These are phyloP conservation scores for Leptinotarsa tumamoca DNA, from an alignment of 2,888 invertebrate genomes.

Conservation along the genomic window DNA sequence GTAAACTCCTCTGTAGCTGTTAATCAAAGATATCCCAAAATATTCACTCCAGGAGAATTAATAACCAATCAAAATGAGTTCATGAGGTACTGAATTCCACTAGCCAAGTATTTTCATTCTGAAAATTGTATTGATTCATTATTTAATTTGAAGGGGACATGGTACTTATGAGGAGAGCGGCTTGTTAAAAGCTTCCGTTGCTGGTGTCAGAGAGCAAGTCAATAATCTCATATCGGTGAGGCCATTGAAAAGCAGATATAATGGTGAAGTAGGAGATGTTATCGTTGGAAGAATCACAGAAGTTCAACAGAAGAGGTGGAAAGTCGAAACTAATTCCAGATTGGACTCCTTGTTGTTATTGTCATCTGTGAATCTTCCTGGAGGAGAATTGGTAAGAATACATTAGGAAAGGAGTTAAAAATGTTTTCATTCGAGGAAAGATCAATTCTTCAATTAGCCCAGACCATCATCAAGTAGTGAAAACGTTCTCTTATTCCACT, in stretches of 20 bases:
- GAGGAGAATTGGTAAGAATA: conserved; percentile 85
- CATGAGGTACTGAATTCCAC: conserved; percentile 74
- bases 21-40: conserved; percentile 73
- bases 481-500: no score
- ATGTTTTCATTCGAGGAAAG: neutral
- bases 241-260: conserved; percentile 91
- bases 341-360: conserved; percentile 88
- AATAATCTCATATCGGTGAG: conserved; percentile 94
- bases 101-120: neutral
- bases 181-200: conserved; percentile 89
- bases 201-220: conserved; percentile 93
- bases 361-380: conserved; percentile 97
- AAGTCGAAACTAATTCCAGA: conserved; percentile 92
- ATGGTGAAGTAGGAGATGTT: conserved; percentile 96
- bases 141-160: conserved; percentile 80
- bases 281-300: conserved; percentile 94
- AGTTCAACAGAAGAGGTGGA: conserved; percentile 95
- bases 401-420: neutral
- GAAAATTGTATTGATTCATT: conserved; percentile 26
- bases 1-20: conserved; percentile 72
- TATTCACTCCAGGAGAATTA: conserved; percentile 89
- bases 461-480: no score
- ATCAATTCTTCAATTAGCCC: no score
- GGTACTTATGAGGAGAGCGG: conserved; percentile 93
- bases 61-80: conserved; percentile 86